Conservation (phyloP, 2,113 vertebrate genomes). For the Meles meles region DNA sequence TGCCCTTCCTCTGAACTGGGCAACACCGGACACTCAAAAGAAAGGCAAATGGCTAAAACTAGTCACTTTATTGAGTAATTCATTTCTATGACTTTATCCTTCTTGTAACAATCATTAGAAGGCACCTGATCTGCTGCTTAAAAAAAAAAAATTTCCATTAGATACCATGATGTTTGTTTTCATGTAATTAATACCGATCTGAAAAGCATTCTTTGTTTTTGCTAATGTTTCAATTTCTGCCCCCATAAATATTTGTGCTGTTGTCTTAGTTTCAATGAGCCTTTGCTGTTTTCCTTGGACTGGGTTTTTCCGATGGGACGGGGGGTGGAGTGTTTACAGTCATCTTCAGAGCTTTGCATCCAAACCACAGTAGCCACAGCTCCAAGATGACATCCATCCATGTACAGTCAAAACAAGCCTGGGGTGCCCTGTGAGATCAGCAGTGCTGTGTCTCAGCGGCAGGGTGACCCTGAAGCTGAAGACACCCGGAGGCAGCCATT, state of each 20-base stretch:
- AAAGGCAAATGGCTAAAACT: neutral
- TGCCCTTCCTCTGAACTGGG: neutral
- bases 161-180: neutral
- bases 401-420: neutral
- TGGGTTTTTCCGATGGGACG: neutral
- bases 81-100: neutral
- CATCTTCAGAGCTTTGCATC: neutral
- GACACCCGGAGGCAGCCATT: rapidly evolving
- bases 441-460: neutral
- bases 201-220: constrained; percentile 1
- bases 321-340: neutral
- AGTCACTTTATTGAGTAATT: neutral
- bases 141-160: neutral
- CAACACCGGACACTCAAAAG: neutral
- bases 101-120: neutral
- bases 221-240: neutral
- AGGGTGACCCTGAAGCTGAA: rapidly evolving
- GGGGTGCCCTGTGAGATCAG: neutral
- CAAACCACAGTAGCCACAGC: neutral
- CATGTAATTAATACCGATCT: constrained; percentile 5
- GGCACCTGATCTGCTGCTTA: neutral
- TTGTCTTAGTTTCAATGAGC: neutral
- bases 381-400: neutral
- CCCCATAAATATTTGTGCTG: constrained; percentile 2
- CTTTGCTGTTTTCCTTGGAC: constrained; percentile 15